Base-by-base conservation (phyloP, 1,140 invertebrate species). In the Andricus grossulariae region DNA sequence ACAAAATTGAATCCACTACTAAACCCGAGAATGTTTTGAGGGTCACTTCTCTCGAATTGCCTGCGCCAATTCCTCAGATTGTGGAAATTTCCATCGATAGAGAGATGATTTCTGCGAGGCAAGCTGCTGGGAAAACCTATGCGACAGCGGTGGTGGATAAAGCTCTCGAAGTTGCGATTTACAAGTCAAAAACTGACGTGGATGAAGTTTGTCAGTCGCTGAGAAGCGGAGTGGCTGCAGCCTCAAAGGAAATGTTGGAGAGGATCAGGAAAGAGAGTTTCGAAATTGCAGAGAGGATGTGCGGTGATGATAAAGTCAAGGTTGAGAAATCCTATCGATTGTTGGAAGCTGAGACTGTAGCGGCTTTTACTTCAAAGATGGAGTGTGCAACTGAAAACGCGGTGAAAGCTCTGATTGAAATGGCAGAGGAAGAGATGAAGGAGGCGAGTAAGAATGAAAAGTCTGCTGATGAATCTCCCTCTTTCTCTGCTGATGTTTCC, bases 181-280 rank as follows among this genome's bases (percentile, higher is more conserved):
- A 92, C 66, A 91, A 91, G 71, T 92, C 91, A 12, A 91, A 92
- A 73, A 90, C 90, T 6, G 91, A 92, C 54, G 90, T 92, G 1
- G 88, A 91, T 8, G 90, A 92, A 72, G 89, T 91, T 0, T 92
- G 91, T 60, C 87, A 89, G 39, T 91, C 90, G 0, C 49, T 92
- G 8, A 79, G 90, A 6, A 83, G 80, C 15, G 91, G 86, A 0
- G 90, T 91, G 5, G 74, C 86, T 3, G 85, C 90, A 7, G 89
- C 91, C 0, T 90, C 90, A 0, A 91, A 90, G 18, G 85, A 89
- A 7, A 86, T 90, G 7, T 21, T 90, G 4, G 87, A 90, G 10
- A 86, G 82, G 45, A 92, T 92, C 49, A 85, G 86, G 18, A 89
- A 87, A 11, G 91, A 91, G 51, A 87, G 88, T 60, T 73, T 83